Evolutionary conservation across 2,888 invertebrate species (phyloP), one percentile per base, ranked within the genome.

Genomic region (Watsonalla binaria): DNA sequence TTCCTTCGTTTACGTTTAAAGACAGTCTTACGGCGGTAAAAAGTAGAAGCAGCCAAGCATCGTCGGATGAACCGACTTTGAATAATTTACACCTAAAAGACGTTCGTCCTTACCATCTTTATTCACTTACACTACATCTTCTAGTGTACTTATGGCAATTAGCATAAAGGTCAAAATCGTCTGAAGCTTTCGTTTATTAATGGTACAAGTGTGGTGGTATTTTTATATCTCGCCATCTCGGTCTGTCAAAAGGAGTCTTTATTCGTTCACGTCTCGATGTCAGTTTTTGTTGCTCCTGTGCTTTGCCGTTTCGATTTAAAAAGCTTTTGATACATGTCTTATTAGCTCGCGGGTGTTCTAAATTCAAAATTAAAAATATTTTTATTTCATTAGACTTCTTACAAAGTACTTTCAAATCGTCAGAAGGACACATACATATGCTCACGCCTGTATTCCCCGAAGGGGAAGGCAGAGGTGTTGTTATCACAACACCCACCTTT

Each of bases 71-170:
- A 77, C 80, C 73, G 72, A 68, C 74, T 84, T 82, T 89, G 84
- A 88, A 89, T 89, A 86, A 88, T 89, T 88, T 86, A 88, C 87
- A 85, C 84, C 82, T 84, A 82, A 83, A 79, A 75, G 72, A 70
- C 73, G 65, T 69, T 73, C 73, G 71, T 68, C 56, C 71, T 70
- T 62, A 61, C 69, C 65, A 68, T 54, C 55, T 63, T 55, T 51
- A 56, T 57, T 47, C 61, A 47, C 14, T 45, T 50, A 6, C 52
- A 51, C 45, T 39, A 48, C 39, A 50, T 54, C 52, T 50, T 45
- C 9, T 11, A 13, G 14, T 14, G 47, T 51, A 57, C 58, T 72
- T 80, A 75, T 66, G n/a, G 0, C 5, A 2, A 51, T 35, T 2
- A 2, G 0, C 0, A 34, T 63, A 80, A 67, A 64, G 63, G 49